A percentile compares a stretch with the other conserved stretches of the same genome.
phyloP scores from a whole-genome alignment of 1,140 invertebrate species.

The Alviniconcha marisindica region DNA sequence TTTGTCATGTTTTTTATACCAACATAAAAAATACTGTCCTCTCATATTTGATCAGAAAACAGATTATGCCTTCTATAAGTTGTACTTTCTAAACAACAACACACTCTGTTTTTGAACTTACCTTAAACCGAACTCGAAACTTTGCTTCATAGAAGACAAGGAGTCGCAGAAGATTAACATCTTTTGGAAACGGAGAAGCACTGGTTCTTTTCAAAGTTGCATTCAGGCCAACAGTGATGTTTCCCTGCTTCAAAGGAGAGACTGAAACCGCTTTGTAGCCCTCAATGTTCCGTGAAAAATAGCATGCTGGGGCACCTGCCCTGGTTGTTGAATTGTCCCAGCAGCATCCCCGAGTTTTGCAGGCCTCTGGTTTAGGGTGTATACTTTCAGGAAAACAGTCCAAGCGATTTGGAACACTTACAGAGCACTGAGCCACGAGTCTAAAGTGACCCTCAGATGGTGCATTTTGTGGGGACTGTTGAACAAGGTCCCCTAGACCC shows the following conservation, averaged over 20 bases:
- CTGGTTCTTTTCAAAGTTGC: constrained; percentile 41
- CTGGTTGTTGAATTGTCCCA: constrained; percentile 75
- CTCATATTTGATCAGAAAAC: too few species aligned
- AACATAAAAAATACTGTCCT: too few species aligned
- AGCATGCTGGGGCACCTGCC: constrained; percentile 56
- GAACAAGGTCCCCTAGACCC: too few species aligned
- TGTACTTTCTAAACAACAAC: too few species aligned
- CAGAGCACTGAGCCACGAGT: too few species aligned
- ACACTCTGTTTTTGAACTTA: constrained; percentile 23
- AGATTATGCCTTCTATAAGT: too few species aligned
- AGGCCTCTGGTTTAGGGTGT: constrained; percentile 80
- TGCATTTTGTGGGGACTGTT: too few species aligned
- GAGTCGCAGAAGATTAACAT: constrained; percentile 53
- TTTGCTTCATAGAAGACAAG: constrained; percentile 53
- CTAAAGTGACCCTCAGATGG: too few species aligned
- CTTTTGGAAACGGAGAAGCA: constrained; percentile 54
- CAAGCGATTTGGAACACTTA: constrained; percentile 69
- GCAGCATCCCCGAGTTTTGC: constrained; percentile 84
- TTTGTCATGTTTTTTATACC: too few species aligned
- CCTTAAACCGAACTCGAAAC: constrained; percentile 58
- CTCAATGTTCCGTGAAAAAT: constrained; percentile 52
- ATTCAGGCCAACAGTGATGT: constrained; percentile 35
- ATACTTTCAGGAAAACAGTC: constrained; percentile 87
- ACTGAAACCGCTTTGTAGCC: constrained; percentile 54
- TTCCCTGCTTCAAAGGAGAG: constrained; percentile 19